Evolutionary conservation across 2,888 invertebrate species (phyloP).

Genomic region (Cactoblastis cactorum): DNA sequence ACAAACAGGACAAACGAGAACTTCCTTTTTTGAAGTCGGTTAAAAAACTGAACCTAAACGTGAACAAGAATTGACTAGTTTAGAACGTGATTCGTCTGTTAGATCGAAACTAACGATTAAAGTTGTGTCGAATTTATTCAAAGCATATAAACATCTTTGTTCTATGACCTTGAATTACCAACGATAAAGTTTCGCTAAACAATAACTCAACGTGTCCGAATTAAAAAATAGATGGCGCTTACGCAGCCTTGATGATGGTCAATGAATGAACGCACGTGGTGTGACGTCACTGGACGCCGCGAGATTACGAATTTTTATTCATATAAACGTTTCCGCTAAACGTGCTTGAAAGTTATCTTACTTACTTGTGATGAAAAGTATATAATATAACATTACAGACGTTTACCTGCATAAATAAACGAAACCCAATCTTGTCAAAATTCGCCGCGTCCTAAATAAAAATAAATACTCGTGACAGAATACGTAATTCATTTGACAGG

Average conservation of each 20-base stretch:
- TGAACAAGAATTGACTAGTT: background rate
- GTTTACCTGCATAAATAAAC: background rate
- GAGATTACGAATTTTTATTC: constrained; percentile 6
- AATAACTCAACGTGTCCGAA: constrained; percentile 8
- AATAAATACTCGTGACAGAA: background rate
- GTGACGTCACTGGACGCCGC: constrained; percentile 6
- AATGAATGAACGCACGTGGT: constrained; percentile 6
- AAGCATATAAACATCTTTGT: constrained; percentile 7
- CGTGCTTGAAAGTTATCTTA: background rate
- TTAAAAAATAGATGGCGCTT: constrained; percentile 7
- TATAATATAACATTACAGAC: background rate
- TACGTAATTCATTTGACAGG: background rate
- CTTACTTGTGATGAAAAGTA: background rate
- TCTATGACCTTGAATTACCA: constrained; percentile 1
- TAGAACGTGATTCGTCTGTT: background rate
- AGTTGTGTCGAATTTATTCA: constrained; percentile 5
- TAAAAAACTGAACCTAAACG: background rate
- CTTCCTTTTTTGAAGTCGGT: too few species aligned
- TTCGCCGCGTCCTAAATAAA: background rate
- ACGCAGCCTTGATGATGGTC: constrained; percentile 1
- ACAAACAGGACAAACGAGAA: too few species aligned
- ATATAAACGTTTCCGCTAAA: background rate
- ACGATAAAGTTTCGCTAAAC: constrained; percentile 8
- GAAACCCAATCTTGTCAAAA: background rate
- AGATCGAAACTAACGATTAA: background rate